Percentiles rank a stretch among this genome's conserved stretches.
phyloP scores from a whole-genome alignment of 2,113 vertebrate species.

The Caloenas nicobarica region DNA sequence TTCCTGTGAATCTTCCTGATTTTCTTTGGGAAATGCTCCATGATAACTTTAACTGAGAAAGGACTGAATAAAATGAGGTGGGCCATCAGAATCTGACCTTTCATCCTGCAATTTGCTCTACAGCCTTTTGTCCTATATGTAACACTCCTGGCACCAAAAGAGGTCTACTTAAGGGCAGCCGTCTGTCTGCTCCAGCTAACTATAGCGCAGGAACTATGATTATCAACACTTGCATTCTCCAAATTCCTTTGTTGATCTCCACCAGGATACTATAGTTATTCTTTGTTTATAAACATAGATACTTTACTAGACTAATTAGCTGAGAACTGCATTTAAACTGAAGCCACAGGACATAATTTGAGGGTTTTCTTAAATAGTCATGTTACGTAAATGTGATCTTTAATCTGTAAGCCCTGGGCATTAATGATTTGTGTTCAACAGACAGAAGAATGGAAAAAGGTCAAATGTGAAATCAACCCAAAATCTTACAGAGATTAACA shows the following conservation, averaged over 20 bases:
- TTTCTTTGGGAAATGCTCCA: neutral
- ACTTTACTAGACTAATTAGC: slow-evolving; percentile 43
- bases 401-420: neutral
- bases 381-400: slow-evolving; percentile 55
- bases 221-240: slow-evolving; percentile 51
- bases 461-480: neutral
- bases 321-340: slow-evolving; percentile 61
- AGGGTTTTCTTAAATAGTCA: slow-evolving; percentile 16
- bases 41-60: neutral
- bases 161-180: neutral
- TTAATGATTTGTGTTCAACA: slow-evolving; percentile 1
- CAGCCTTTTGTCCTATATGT: neutral
- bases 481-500: neutral
- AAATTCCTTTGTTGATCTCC: slow-evolving; percentile 48
- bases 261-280: slow-evolving; percentile 56
- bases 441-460: neutral
- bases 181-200: neutral
- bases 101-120: neutral
- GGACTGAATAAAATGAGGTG: neutral
- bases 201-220: slow-evolving; percentile 22
- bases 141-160: neutral
- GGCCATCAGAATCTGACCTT: neutral
- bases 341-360: slow-evolving; percentile 57
- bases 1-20: neutral
- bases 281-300: slow-evolving; percentile 72